Base-by-base conservation (phyloP, 92 coral and sea anemone genomes). In the Porites rus region DNA sequence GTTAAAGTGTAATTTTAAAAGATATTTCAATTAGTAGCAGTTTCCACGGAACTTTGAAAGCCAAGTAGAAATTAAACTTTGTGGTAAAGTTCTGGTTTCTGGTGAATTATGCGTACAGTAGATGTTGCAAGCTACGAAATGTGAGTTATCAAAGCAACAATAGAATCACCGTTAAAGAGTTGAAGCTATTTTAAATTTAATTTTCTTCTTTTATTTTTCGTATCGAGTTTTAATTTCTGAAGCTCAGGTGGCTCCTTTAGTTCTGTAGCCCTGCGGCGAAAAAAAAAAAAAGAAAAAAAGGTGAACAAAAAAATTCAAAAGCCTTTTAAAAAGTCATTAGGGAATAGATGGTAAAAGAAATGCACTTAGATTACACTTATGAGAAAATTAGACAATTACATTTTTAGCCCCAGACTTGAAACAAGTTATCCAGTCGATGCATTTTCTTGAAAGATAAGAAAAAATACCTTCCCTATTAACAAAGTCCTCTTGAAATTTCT, bases 211-310 rank as follows among this genome's bases (percentile, higher is more conserved):
- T 24, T 43, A 28, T 21, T 65, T 65, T 52, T 52, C 22, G 52
- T 11, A 52, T 43, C 43, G 72, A 81, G 52, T 31, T 58, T 70
- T 18, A 28, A 71, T 59, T 69, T 21, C 10, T 14, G 20, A 17
- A 19, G 1, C 25, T 81, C 86, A 81, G 86, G 86, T 81, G 86
- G 86, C 86, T 56, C 19, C 77, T 70, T 70, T 10, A 51, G 86
- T 2, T 28, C 10, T 74, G 4, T 31, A 7, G 20, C 31, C 76
- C 59, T 8, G 77, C 58, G 56, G 77, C 69, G 46, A 28, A 19
- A 58, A 70, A 60, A 28, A 76, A 28, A 75, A 24, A 53, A 38
- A 54, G 54, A 69, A 18, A 65, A 65, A 17, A 63, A 13, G 0
- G n/a, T 54, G 60, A 54, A 10, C 16, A 54, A 54, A 54, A 54